A percentile compares a stretch with the other conserved stretches of the same genome.
phyloP scores from a whole-genome alignment of 2,113 vertebrate species.

The Pseudolaguvia tuberculata region DNA sequence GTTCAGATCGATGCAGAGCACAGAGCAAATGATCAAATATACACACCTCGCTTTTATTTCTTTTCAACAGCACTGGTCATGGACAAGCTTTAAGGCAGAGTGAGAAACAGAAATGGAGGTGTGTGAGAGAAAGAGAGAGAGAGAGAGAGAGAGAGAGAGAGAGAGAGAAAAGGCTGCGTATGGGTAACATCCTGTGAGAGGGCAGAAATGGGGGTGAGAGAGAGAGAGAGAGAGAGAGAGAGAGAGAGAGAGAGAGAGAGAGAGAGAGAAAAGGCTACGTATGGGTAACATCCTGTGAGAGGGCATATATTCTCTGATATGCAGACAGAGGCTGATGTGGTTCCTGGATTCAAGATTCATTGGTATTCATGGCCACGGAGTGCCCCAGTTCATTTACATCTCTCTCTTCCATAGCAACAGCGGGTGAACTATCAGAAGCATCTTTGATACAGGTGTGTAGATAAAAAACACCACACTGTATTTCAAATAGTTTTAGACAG shows the following conservation, averaged over 20 bases:
- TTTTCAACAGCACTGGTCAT: slow-evolving; percentile 8
- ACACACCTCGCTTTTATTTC: background rate
- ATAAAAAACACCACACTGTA: slow-evolving; percentile 50
- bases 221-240: slow-evolving; percentile 7
- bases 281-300: slow-evolving; percentile 16
- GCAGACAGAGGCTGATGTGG: slow-evolving; percentile 57
- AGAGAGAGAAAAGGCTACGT: slow-evolving; percentile 14
- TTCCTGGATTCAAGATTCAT: slow-evolving; percentile 70
- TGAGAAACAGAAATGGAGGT: background rate
- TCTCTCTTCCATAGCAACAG: slow-evolving; percentile 80
- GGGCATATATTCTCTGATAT: slow-evolving; percentile 32
- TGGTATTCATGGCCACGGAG: slow-evolving; percentile 85
- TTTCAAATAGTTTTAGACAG: slow-evolving; percentile 62
- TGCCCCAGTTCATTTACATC: slow-evolving; percentile 87
- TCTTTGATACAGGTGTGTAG: slow-evolving; percentile 78
- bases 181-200: slow-evolving; percentile 16
- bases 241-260: background rate
- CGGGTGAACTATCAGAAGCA: slow-evolving; percentile 79
- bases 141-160: background rate
- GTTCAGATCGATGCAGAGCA: background rate
- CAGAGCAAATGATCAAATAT: background rate
- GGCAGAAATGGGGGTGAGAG: too few species aligned
- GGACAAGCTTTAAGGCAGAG: background rate
- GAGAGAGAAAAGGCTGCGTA: slow-evolving; percentile 12
- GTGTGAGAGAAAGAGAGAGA: background rate